Evolutionary conservation across 2,113 vertebrate species (phyloP).

Genomic region (Neodontobutis hainanensis): DNA sequence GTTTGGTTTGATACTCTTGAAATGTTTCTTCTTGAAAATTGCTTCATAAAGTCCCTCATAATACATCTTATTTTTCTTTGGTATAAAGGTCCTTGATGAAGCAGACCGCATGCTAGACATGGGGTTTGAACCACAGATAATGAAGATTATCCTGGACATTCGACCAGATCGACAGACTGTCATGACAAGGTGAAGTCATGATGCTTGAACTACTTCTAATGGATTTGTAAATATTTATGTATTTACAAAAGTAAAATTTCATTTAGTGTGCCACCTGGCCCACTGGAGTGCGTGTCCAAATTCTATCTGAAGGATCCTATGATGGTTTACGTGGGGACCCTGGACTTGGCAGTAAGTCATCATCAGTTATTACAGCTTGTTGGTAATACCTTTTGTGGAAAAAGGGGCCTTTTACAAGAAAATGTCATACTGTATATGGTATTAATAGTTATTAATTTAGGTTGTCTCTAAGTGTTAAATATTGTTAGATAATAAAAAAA

Average conservation of each 20-base stretch:
- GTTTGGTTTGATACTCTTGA: background rate
- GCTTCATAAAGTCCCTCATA: background rate
- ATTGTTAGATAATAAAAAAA: too few relatives aligned
- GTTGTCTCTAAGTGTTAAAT: background rate
- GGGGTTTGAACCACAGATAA: conserved; percentile 98
- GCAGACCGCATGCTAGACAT: conserved; percentile 98
- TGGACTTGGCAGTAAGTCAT: conserved; percentile 90
- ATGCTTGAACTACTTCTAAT: conserved; percentile 36
- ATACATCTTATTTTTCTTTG: fast-evolving
- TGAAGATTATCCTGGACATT: conserved; percentile 96
- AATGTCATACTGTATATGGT: too few relatives aligned
- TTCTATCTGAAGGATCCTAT: conserved; percentile 94
- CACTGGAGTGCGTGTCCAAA: conserved; percentile 84
- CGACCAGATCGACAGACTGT: conserved; percentile 93
- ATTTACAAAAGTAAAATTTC: background rate
- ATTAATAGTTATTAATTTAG: background rate
- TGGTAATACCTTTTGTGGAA: background rate
- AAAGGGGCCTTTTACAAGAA: too few relatives aligned
- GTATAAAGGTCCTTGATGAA: conserved; percentile 91
- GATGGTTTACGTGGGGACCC: conserved; percentile 95
- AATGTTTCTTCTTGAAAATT: background rate
- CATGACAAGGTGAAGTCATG: conserved; percentile 89
- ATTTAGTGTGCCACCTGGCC: conserved; percentile 95
- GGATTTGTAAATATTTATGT: background rate
- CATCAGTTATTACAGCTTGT: background rate